Evolutionary conservation across 2,888 invertebrate genomes (phyloP), one percentile per base, ranked within the genome.

Genomic region (Arge pagana): DNA sequence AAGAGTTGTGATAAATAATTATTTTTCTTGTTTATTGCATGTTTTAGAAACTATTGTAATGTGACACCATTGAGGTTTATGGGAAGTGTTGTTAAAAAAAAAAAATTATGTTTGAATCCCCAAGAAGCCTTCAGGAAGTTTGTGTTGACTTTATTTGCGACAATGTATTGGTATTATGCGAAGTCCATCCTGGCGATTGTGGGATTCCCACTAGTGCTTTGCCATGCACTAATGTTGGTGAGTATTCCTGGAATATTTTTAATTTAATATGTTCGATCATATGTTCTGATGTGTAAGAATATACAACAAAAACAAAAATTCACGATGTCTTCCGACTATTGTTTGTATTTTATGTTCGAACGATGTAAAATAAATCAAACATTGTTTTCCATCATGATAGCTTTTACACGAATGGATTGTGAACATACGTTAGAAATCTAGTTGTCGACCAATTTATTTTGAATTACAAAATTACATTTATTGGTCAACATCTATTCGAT

Each of bases 111-210:
- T 84, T 81, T 65, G 84, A 84, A 68, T 83, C 81, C 56, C 86
- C 86, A 31, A 76, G 77, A 65, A 81, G 83, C 55, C 77, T 87
- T 48, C 83, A 84, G 72, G 83, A 84, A 60, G 78, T 81, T 61
- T 86, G 86, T 70, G 77, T 86, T 37, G 83, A 85, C 65, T 82
- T 80, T 60, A 84, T 86, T 59, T 84, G 85, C 70, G 83, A 83
- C 59, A 84, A 85, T 68, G 78, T 86, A 53, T 73, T 79, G 57
- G 79, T 79, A 21, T 72, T 84, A 11, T 83, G 83, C 59, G 76
- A 78, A 48, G 66, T 75, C 45, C 74, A 76, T 58, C 73, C 72
- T 52, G 72, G 72, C 33, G 72, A 74, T 41, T 53, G 50, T 2
- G 65, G 57, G 7, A 64, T 62, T 54, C 55, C 56, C 37, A 53